Evolutionary conservation across 1,140 invertebrate species (phyloP).

Genomic region (Gonatopus flavifemur): DNA sequence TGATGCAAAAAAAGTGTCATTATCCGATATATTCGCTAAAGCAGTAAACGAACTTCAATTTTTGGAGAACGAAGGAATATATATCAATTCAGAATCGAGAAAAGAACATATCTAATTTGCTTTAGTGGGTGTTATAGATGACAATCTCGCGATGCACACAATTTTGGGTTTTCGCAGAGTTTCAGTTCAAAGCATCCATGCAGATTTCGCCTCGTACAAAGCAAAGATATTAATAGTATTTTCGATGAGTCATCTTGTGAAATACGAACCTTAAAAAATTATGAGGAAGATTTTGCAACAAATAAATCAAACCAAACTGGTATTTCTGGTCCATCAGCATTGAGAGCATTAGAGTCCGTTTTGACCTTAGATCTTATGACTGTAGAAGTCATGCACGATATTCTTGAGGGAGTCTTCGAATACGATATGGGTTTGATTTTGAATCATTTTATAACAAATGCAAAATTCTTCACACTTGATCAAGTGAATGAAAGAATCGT

Average conservation of each 20-base stretch:
- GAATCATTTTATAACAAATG: conserved; percentile 3
- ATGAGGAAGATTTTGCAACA: conserved; percentile 3
- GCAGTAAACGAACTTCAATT: conserved; percentile 10
- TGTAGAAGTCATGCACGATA: conserved; percentile 16
- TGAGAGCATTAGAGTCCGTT: background rate
- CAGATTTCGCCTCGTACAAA: conserved; percentile 6
- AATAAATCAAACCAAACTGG: conserved; percentile 4
- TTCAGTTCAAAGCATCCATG: conserved; percentile 17
- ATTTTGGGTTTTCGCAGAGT: conserved; percentile 10
- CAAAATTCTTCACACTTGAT: conserved; percentile 9
- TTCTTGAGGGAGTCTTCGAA: conserved; percentile 8
- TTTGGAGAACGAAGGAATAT: conserved; percentile 17
- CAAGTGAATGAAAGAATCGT: conserved; percentile 6
- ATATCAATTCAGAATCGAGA: conserved; percentile 9
- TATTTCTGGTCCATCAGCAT: background rate
- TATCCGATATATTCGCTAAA: conserved; percentile 11
- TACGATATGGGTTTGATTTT: conserved; percentile 12
- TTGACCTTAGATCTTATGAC: conserved; percentile 10
- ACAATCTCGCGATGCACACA: too few species aligned
- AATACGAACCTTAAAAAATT: conserved; percentile 18
- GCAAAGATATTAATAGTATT: background rate
- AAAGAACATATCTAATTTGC: conserved; percentile 12
- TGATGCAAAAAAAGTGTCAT: conserved; percentile 15
- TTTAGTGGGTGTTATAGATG: conserved; percentile 9
- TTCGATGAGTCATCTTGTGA: conserved; percentile 5